These are phyloP conservation scores for Thaumetopoea pityocampa DNA, from an alignment of 1,140 invertebrate species.

Conservation along the genomic window DNA sequence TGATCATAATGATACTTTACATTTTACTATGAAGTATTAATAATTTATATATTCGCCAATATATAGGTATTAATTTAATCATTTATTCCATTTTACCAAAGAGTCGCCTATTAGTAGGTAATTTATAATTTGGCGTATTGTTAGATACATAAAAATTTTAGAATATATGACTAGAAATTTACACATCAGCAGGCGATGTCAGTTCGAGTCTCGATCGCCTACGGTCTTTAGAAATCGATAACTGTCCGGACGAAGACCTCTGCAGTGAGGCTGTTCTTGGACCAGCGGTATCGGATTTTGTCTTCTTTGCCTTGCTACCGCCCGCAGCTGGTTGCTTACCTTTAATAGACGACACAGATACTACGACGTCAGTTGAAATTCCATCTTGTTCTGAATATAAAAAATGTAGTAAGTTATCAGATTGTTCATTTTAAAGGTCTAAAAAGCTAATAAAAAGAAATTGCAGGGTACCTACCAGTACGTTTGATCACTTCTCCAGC, in stretches of 20 bases:
- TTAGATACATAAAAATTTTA: no score
- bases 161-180: no score
- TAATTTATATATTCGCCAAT: no score
- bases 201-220: constrained; percentile 55
- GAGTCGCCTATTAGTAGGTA: not conserved
- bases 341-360: constrained; percentile 63
- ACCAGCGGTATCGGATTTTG: constrained; percentile 59
- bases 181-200: constrained; percentile 54
- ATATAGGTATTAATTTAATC: no score
- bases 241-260: constrained; percentile 62
- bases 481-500: constrained; percentile 67
- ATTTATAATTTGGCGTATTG: no score
- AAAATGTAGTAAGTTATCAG: not conserved
- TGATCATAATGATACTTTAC: no score
- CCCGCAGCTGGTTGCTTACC: constrained; percentile 70
- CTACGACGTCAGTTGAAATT: constrained; percentile 56
- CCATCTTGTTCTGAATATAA: constrained; percentile 50
- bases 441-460: not conserved
- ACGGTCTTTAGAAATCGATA: constrained; percentile 45
- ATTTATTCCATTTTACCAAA: no score
- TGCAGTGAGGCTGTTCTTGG: constrained; percentile 61
- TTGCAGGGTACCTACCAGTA: constrained; percentile 39
- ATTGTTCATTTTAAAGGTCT: no score
- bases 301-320: constrained; percentile 70
- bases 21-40: no score